Evolutionary conservation across 2,797 vertebrate genomes (phyloP).

Genomic region (Myotis daubentonii): DNA sequence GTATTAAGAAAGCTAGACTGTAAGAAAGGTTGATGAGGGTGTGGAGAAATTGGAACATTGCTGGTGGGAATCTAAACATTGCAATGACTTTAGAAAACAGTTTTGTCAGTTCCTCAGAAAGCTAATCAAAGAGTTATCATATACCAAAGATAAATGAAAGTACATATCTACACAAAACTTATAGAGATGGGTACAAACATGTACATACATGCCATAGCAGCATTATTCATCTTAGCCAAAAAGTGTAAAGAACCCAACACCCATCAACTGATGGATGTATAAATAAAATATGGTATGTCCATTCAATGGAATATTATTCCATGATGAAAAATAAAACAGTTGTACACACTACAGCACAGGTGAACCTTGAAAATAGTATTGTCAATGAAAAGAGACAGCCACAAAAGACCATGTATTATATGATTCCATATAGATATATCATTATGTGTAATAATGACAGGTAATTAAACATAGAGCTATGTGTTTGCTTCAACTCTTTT

Average conservation of each 20-base stretch:
- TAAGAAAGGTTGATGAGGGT: not conserved
- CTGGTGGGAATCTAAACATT: not conserved
- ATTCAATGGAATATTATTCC: not conserved
- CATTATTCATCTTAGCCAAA: not conserved
- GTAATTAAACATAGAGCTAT: conserved; percentile 62
- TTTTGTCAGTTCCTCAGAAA: not conserved
- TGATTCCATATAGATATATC: not conserved
- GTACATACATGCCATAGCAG: rapidly evolving
- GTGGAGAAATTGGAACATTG: not conserved
- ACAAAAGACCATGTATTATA: not conserved
- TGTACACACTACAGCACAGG: not conserved
- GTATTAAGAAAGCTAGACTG: not conserved
- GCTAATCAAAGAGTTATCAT: not conserved
- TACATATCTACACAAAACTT: not conserved
- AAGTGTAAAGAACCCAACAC: not conserved
- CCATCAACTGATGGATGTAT: not conserved
- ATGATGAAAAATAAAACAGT: not conserved
- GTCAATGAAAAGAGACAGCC: not conserved
- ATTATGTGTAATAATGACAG: conserved; percentile 66
- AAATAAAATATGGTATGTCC: not conserved
- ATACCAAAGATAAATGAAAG: not conserved
- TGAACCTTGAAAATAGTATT: not conserved
- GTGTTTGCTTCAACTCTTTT: conserved; percentile 66
- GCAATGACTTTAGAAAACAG: not conserved
- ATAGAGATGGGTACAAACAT: not conserved